Conservation (phyloP, 2,888 invertebrate species). For the Allygus modestus region DNA sequence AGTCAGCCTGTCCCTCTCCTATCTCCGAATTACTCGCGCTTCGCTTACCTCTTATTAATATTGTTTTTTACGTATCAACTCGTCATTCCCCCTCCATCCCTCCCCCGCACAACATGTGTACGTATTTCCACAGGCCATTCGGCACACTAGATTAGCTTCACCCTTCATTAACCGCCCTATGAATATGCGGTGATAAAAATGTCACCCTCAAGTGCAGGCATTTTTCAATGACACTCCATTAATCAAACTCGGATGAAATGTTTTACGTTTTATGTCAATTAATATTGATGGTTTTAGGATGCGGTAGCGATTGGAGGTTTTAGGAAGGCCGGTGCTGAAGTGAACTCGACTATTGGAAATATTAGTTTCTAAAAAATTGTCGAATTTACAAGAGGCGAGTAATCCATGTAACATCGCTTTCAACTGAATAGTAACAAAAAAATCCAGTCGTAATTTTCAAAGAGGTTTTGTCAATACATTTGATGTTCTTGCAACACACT, state of each 20-base stretch:
- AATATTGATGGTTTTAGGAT: slow-evolving; percentile 7
- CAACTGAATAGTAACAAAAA: too few relatives aligned
- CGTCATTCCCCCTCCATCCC: neutral
- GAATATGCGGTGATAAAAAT: slow-evolving; percentile 43
- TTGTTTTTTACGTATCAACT: slow-evolving; percentile 47
- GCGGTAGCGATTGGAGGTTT: neutral
- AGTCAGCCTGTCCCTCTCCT: slow-evolving; percentile 45
- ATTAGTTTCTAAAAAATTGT: too few relatives aligned
- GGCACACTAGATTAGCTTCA: slow-evolving; percentile 40
- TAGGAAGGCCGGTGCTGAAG: neutral
- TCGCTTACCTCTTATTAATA: slow-evolving; percentile 52
- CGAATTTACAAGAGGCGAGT: too few relatives aligned
- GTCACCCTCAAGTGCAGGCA: slow-evolving; percentile 1
- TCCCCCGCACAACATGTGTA: slow-evolving; percentile 40
- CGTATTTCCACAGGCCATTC: slow-evolving; percentile 53
- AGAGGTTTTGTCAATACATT: too few relatives aligned
- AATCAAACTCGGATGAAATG: neutral
- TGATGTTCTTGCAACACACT: too few relatives aligned
- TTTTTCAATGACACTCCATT: neutral
- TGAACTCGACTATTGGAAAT: too few relatives aligned
- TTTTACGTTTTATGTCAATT: neutral
- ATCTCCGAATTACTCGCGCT: slow-evolving; percentile 33
- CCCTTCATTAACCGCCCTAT: slow-evolving; percentile 33
- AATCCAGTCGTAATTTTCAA: too few relatives aligned
- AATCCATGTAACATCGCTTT: too few relatives aligned